Base-by-base conservation (phyloP, 2,797 vertebrate genomes). In the Platyrinchus mystaceus region DNA sequence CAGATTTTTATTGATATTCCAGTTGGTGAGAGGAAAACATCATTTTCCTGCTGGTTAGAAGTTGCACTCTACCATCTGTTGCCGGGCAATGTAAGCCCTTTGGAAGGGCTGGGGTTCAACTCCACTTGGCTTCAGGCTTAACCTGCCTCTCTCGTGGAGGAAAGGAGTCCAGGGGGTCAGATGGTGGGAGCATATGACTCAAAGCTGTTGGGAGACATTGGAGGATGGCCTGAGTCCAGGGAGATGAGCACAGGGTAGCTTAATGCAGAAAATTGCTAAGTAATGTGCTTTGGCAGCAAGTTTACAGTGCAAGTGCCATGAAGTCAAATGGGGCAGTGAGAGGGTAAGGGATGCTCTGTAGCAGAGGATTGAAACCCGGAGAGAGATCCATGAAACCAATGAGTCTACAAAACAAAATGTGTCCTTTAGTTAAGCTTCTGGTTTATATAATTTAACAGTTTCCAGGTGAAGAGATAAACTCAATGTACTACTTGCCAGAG, bases 41-140 rank as follows among this genome's bases (percentile, higher is more conserved):
- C 0, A 34, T 92, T 95, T 92, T 93, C 58, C 73, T 86, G 84
- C 63, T 82, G 77, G 84, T 93, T 87, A 73, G 58, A 56, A 78
- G 91, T n/a, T 91, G 46, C 14, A 28, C 28, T 68, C 52, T 41
- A 28, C 92, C 93, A 89, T 95, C 93, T 95, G 93, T 71, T 85
- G 58, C 73, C 71, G 93, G 71, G 76, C 79, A 52, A 0, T 63
- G 16, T 17, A 52, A 91, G 55, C 69, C 20, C 58, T 94, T 78
- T 66, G 71, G 49, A 89, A 89, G 66, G 39, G 76, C 76, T 88
- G 82, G 58, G 76, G 91, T 78, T 96, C 84, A 86, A 1, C 32
- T 81, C 14, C 32, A 6, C 67, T 91, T 94, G 91, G 80, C 85
- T 75, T 24, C 47, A 53, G 87, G 73, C 28, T 88, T 69, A 83